These are phyloP conservation scores for Acleris cristana DNA, from an alignment of 2,888 invertebrate genomes.

Conservation along the genomic window DNA sequence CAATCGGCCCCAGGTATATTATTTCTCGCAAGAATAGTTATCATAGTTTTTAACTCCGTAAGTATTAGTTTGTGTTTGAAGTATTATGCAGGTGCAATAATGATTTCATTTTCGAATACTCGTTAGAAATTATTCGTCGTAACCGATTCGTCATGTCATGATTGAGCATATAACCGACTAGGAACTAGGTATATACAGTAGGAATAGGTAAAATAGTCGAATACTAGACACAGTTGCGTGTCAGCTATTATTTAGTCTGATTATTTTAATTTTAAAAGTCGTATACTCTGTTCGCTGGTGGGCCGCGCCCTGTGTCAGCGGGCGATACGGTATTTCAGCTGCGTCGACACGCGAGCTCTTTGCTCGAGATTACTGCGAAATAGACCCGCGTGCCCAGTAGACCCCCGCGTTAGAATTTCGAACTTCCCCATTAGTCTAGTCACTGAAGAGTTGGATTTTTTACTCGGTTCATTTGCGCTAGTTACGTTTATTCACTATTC, in stretches of 20 bases:
- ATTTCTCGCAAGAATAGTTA: too few relatives aligned
- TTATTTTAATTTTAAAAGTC: background rate
- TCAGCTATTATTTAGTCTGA: background rate
- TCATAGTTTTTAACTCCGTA: too few relatives aligned
- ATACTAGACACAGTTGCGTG: too few relatives aligned
- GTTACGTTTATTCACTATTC: constrained; percentile 35
- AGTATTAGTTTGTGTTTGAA: too few relatives aligned
- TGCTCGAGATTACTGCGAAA: constrained; percentile 62
- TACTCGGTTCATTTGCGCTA: constrained; percentile 32
- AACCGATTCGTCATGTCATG: too few relatives aligned
- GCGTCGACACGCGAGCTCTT: constrained; percentile 68
- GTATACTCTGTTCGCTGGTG: background rate
- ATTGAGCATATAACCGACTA: too few relatives aligned
- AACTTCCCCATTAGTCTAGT: constrained; percentile 36
- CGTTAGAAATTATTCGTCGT: too few relatives aligned
- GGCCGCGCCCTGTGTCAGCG: constrained; percentile 46
- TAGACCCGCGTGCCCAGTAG: constrained; percentile 51
- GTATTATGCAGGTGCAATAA: too few relatives aligned
- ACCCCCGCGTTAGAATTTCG: constrained; percentile 38
- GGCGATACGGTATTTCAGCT: constrained; percentile 63
- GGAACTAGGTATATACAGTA: too few relatives aligned
- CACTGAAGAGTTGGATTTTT: constrained; percentile 29
- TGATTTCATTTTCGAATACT: too few relatives aligned
- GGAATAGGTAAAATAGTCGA: too few relatives aligned
- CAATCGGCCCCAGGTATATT: too few relatives aligned